These are phyloP conservation scores for Piprites chloris DNA, from an alignment of 2,113 vertebrate genomes.

Conservation along the genomic window DNA sequence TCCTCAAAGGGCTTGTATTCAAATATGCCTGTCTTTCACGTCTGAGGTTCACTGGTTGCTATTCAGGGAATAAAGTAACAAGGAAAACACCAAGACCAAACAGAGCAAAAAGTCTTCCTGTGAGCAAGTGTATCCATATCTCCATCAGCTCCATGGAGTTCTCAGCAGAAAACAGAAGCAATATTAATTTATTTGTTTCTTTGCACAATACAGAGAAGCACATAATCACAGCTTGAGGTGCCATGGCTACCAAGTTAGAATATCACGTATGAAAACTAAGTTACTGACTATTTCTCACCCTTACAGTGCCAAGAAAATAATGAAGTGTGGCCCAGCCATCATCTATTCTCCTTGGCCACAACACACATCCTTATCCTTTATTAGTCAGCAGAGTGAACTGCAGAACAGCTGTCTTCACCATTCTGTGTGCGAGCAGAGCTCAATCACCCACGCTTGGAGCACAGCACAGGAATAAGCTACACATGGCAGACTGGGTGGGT, in stretches of 20 bases:
- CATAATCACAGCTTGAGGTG: neutral
- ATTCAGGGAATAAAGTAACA: neutral
- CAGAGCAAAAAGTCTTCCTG: neutral
- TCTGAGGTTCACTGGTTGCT: neutral
- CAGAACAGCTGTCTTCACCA: neutral
- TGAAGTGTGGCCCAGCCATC: neutral
- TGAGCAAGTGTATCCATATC: neutral
- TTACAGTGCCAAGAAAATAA: neutral
- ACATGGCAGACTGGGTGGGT: neutral
- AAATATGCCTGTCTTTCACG: neutral
- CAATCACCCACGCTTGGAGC: rapidly evolving
- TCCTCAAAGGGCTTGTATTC: too few relatives aligned
- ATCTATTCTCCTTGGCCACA: neutral
- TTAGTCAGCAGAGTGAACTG: neutral
- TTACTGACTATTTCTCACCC: neutral
- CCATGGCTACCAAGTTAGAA: neutral
- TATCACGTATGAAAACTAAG: neutral
- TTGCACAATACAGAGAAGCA: neutral
- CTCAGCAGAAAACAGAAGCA: neutral
- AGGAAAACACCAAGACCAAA: neutral
- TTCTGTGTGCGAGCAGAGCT: neutral
- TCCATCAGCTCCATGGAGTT: neutral
- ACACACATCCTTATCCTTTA: neutral
- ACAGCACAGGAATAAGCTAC: rapidly evolving
- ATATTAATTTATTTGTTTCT: neutral